Conservation (phyloP, 2,888 invertebrate species). For the Scrobipalpa costella region DNA sequence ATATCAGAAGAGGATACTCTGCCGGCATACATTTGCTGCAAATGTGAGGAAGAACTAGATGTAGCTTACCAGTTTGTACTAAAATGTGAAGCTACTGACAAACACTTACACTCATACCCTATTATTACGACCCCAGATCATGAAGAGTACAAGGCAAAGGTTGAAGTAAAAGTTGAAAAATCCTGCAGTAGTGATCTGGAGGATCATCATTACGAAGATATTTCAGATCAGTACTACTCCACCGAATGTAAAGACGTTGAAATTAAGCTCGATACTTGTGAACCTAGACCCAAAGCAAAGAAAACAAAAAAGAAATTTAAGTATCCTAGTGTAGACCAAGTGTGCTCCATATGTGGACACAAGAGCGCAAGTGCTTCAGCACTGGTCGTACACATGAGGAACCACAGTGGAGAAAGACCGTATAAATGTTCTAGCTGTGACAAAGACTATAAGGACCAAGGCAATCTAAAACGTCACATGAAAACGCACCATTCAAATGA, state of each 20-base stretch:
- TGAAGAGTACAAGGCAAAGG: conserved; percentile 35
- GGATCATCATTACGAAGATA: conserved; percentile 35
- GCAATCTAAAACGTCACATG: conserved; percentile 57
- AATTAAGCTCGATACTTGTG: conserved; percentile 26
- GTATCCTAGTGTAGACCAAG: conserved; percentile 14
- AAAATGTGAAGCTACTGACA: conserved; percentile 61
- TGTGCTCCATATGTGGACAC: conserved; percentile 54
- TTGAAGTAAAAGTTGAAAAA: conserved; percentile 51
- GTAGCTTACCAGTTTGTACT: conserved; percentile 54
- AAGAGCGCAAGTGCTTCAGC: conserved; percentile 53
- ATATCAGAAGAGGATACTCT: conserved; percentile 55
- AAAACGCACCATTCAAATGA: conserved; percentile 51
- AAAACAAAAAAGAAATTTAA: not conserved
- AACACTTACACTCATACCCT: conserved; percentile 42
- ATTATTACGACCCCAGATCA: not conserved
- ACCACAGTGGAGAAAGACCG: conserved; percentile 57
- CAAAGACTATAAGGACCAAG: conserved; percentile 59
- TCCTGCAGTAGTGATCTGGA: conserved; percentile 36
- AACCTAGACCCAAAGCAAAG: conserved; percentile 23
- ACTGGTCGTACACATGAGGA: conserved; percentile 55
- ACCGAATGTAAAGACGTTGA: conserved; percentile 19
- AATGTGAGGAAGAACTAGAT: conserved; percentile 51
- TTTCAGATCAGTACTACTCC: conserved; percentile 30
- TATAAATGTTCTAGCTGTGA: conserved; percentile 56
- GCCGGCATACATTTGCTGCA: conserved; percentile 51